Evolutionary conservation across 1,140 invertebrate genomes (phyloP), one percentile per base, ranked within the genome.

Genomic region (Meloidogyne exigua): DNA sequence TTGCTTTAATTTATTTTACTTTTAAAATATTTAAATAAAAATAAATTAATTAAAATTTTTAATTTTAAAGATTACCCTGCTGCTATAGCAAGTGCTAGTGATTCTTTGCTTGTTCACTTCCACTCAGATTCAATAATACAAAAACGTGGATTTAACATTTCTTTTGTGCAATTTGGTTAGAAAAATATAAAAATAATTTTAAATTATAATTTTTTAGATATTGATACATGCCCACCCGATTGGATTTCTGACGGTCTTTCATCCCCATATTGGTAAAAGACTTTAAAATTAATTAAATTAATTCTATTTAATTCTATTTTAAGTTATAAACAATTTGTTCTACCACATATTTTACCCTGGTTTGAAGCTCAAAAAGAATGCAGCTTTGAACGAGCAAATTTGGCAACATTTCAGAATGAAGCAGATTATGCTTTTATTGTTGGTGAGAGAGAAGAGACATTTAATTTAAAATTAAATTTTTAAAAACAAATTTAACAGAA

Each of bases 81-180:
- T 39, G 69, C 81, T 21, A 23, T 81, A 23, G 65, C 80, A 26
- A 82, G 80, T 57, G 39, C 76, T 28, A 69, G 67, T 26, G 75
- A 82, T 28, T 49, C 70, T 57, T 44, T 81, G 15, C 72, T 80
- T 68, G 62, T 81, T 57, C 80, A 83, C 49, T 81, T 81, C 66
- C 81, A 82, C 26, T 81, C 80, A 18, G 80, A 81, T 76, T 68
- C 76, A n/a, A 78, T 81, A 21, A 79, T 81, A 28, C 67, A 83
- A 66, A 70, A 68, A 42, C 68, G 80, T 21, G 80, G 80, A 25
- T 82, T 81, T 64, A 81, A 81, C 63, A 65, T 81, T 69, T 81
- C 80, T 23, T 76, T 81, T 67, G 63, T 77, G 32, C 76, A 81
- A 76, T 81, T 62, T 70, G 73, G 79, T 81, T 15, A 49, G 44